Percentiles rank a stretch among this genome's conserved stretches.
Evolutionary conservation across 2,113 vertebrate genomes (phyloP).

Genomic region (Ceratotherium simum): DNA sequence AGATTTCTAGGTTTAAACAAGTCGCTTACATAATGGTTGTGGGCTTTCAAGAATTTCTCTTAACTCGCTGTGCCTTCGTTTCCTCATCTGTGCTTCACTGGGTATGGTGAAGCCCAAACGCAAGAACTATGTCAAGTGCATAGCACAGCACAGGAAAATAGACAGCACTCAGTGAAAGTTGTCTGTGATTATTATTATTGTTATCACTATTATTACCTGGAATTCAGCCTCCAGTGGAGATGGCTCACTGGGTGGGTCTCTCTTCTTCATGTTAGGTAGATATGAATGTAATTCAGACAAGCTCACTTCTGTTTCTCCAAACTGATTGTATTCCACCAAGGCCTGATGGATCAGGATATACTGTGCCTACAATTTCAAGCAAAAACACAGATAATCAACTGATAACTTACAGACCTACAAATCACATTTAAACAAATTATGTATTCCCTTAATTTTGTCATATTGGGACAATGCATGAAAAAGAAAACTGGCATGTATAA

Average conservation of each 20-base stretch:
- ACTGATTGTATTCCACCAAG: slow-evolving; percentile 95
- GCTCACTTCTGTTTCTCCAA: slow-evolving; percentile 95
- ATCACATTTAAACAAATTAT: neutral
- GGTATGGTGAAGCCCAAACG: neutral
- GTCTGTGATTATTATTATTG: no score
- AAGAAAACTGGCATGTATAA: neutral
- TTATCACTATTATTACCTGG: slow-evolving; percentile 87
- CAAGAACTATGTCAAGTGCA: neutral
- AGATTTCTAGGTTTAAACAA: neutral
- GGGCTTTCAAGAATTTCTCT: neutral
- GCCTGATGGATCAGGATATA: slow-evolving; percentile 98
- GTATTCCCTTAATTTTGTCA: neutral
- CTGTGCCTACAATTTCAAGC: slow-evolving; percentile 89
- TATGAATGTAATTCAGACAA: slow-evolving; percentile 91
- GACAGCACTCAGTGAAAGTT: fast-evolving
- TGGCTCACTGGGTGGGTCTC: slow-evolving; percentile 86
- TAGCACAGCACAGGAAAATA: neutral
- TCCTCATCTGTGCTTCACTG: neutral
- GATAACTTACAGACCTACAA: fast-evolving
- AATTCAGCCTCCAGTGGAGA: slow-evolving; percentile 94
- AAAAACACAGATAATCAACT: neutral
- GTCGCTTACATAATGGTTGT: neutral
- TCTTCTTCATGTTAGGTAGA: slow-evolving; percentile 89
- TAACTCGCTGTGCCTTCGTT: neutral
- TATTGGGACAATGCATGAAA: neutral